These are phyloP conservation scores for Drosophila trapezifrons DNA, from an alignment of 1,140 invertebrate genomes.

Conservation along the genomic window DNA sequence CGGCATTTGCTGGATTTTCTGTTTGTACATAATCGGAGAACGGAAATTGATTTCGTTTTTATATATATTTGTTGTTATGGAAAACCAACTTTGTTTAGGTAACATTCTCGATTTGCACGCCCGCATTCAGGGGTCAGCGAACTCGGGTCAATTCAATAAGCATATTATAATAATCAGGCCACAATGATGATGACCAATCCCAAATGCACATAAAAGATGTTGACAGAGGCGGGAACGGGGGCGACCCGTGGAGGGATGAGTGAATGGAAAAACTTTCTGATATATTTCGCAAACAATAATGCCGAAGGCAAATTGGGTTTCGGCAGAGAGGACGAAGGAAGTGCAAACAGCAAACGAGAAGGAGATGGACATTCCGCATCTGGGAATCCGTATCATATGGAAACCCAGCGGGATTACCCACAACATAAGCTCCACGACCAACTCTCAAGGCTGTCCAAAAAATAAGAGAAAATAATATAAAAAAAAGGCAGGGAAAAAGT, in stretches of 20 bases:
- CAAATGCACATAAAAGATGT: conserved; percentile 63
- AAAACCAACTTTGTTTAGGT: conserved; percentile 61
- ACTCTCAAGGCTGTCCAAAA: conserved; percentile 19
- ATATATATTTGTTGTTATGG: conserved; percentile 62
- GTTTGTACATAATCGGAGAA: conserved; percentile 40
- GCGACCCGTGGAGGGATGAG: conserved; percentile 8
- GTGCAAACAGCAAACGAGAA: conserved; percentile 43
- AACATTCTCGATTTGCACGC: conserved; percentile 32
- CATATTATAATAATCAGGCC: conserved; percentile 74
- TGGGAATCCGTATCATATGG: conserved; percentile 58
- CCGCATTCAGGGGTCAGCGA: conserved; percentile 48
- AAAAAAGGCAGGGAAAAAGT: conserved; percentile 42
- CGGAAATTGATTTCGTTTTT: conserved; percentile 78
- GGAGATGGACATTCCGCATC: conserved; percentile 41
- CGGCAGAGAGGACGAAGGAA: conserved; percentile 47
- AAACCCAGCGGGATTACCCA: conserved; percentile 46
- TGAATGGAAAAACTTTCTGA: conserved; percentile 69
- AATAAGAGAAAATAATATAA: not conserved
- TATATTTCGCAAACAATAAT: conserved; percentile 79
- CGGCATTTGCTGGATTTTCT: conserved; percentile 12
- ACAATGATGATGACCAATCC: conserved; percentile 73
- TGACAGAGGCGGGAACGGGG: conserved; percentile 24
- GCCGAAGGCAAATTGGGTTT: conserved; percentile 69
- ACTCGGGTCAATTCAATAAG: conserved; percentile 63
- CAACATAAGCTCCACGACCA: conserved; percentile 48